phyloP scores from a whole-genome alignment of 2,797 vertebrate genomes.

The Numenius phaeopus region DNA sequence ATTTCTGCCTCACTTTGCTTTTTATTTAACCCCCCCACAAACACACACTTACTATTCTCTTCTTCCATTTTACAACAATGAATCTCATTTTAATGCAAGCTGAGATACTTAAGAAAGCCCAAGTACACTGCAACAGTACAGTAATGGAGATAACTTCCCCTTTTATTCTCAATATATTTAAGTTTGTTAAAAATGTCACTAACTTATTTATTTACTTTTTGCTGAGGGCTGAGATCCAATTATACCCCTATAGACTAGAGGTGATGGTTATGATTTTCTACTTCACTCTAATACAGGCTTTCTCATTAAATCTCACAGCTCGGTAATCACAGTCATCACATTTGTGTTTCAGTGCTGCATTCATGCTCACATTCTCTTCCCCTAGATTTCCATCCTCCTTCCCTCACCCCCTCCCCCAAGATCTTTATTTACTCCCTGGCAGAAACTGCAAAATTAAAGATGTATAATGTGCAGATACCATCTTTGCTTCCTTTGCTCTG shows the following conservation, averaged over 20 bases:
- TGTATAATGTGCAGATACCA: conserved; percentile 60
- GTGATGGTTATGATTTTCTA: conserved; percentile 69
- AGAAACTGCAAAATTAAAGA: conserved; percentile 73
- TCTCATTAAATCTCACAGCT: conserved; percentile 70
- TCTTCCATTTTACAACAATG: conserved; percentile 15
- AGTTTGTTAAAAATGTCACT: conserved; percentile 70
- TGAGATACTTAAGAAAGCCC: conserved; percentile 30
- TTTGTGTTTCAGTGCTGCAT: conserved; percentile 42
- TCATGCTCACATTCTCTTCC: conserved; percentile 21
- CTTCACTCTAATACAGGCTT: conserved; percentile 60
- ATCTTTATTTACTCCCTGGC: conserved; percentile 67
- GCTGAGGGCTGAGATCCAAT: conserved; percentile 50
- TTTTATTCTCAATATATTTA: conserved; percentile 68
- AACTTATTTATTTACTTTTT: conserved; percentile 64
- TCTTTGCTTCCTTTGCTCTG: conserved; percentile 59
- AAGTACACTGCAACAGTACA: not conserved
- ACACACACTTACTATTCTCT: not conserved
- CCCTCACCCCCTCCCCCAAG: conserved; percentile 2
- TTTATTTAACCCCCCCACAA: conserved; percentile 10
- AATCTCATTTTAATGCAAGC: conserved; percentile 54
- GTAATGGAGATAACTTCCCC: not conserved
- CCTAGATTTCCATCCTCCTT: conserved; percentile 1
- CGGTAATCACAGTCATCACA: conserved; percentile 51
- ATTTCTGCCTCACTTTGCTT: conserved; percentile 54
- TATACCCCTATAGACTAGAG: conserved; percentile 52